phyloP scores from a whole-genome alignment of 2,113 vertebrate species.

The Thermophis baileyi region DNA sequence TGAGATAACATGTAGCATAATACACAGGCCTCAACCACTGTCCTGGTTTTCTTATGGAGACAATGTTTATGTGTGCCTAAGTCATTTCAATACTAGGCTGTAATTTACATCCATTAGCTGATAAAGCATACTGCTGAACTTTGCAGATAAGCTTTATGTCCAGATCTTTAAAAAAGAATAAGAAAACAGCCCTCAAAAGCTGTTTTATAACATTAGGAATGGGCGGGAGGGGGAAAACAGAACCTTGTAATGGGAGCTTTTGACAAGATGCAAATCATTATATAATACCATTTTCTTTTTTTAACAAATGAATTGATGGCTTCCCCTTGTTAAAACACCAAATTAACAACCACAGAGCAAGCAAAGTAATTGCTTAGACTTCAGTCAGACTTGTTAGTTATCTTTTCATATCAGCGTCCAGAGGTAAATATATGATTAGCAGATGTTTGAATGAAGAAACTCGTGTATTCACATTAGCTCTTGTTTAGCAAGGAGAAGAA shows the following conservation, averaged over 20 bases:
- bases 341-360: neutral
- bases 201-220: constrained; percentile 19
- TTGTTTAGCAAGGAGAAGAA: constrained; percentile 32
- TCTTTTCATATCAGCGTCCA: constrained; percentile 58
- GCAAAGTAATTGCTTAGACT: constrained; percentile 8
- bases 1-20: neutral
- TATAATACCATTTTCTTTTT: constrained; percentile 9
- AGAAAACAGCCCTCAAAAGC: constrained; percentile 11
- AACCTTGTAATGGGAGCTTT: neutral
- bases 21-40: constrained; percentile 25
- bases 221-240: neutral
- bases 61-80: constrained; percentile 40
- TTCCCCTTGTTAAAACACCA: constrained; percentile 1
- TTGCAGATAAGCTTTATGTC: neutral
- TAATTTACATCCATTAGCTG: constrained; percentile 36
- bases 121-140: constrained; percentile 27
- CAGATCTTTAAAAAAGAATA: constrained; percentile 13
- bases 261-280: neutral
- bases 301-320: constrained; percentile 7
- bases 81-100: constrained; percentile 17
- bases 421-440: constrained; percentile 58
- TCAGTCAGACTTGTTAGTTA: constrained; percentile 31
- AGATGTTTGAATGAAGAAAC: constrained; percentile 40
- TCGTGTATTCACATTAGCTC: constrained; percentile 48
- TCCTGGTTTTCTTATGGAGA: constrained; percentile 21